Evolutionary conservation across 2,797 vertebrate genomes (phyloP).

Genomic region (Synaphobranchus kaupii): DNA sequence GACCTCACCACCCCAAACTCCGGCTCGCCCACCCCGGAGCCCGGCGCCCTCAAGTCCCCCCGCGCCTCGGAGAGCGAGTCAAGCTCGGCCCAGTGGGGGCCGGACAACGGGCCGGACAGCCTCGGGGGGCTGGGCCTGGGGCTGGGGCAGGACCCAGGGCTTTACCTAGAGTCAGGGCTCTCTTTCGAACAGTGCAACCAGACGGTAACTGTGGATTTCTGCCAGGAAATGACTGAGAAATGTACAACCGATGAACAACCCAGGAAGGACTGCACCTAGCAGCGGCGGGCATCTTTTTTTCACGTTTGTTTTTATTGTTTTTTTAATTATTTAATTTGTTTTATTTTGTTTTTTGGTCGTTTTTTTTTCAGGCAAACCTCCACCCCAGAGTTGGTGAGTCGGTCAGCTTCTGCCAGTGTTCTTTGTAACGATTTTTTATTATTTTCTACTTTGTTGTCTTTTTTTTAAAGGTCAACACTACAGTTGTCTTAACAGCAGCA

Average conservation of each 20-base stretch:
- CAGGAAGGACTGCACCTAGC: constrained; percentile 90
- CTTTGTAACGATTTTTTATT: constrained; percentile 65
- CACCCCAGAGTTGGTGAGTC: constrained; percentile 67
- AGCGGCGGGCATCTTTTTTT: constrained; percentile 61
- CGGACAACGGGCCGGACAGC: constrained; percentile 72
- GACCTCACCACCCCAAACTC: constrained; percentile 60
- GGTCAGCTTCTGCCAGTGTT: constrained; percentile 86
- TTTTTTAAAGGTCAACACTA: constrained; percentile 91
- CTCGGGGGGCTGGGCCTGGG: constrained; percentile 60
- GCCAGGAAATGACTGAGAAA: constrained; percentile 99
- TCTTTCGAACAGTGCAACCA: constrained; percentile 86
- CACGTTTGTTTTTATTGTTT: constrained; percentile 49
- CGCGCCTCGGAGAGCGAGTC: constrained; percentile 74
- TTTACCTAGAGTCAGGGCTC: constrained; percentile 79
- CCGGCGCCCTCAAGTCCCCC: constrained; percentile 76
- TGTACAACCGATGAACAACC: constrained; percentile 98
- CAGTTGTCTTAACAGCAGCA: constrained; percentile 99
- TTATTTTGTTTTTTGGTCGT: constrained; percentile 68
- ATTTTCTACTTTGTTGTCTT: constrained; percentile 66
- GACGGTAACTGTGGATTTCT: constrained; percentile 97
- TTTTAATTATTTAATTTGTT: constrained; percentile 43
- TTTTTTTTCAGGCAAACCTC: constrained; percentile 74
- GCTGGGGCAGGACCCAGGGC: constrained; percentile 73
- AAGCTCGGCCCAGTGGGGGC: constrained; percentile 70
- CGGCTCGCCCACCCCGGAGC: constrained; percentile 78